Evolutionary conservation across 2,888 invertebrate genomes (phyloP).

Genomic region (Acleris cristana): DNA sequence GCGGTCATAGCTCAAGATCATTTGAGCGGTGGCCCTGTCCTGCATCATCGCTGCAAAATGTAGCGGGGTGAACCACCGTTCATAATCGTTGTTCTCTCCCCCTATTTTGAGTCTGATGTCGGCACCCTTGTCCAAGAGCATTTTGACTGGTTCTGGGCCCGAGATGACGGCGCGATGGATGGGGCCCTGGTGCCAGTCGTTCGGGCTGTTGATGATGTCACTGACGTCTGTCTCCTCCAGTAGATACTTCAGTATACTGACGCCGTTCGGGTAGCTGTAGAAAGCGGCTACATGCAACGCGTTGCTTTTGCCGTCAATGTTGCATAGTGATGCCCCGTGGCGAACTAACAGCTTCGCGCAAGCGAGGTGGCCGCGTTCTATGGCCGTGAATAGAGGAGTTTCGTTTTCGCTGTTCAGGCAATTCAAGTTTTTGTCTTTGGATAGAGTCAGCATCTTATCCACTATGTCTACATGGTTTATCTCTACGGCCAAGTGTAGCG

Average conservation of each 20-base stretch:
- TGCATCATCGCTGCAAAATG: neutral
- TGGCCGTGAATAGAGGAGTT: neutral
- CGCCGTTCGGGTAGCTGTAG: neutral
- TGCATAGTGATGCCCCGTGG: neutral
- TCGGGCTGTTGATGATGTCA: neutral
- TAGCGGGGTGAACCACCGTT: neutral
- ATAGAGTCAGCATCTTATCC: neutral
- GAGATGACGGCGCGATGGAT: neutral
- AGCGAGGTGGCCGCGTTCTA: neutral
- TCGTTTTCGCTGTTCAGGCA: neutral
- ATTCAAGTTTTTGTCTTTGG: neutral
- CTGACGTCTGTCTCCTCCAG: neutral
- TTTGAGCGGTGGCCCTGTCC: too few relatives aligned
- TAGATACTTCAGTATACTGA: constrained; percentile 1
- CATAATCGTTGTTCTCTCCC: neutral
- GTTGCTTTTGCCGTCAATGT: neutral
- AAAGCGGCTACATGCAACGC: neutral
- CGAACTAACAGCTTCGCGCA: neutral
- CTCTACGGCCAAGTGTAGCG: neutral
- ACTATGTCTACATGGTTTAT: neutral
- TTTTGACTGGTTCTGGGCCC: neutral
- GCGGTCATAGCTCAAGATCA: too few relatives aligned
- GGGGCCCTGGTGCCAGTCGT: neutral
- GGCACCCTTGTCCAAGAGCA: neutral
- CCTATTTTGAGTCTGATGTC: neutral